Evolutionary conservation across 2,113 vertebrate genomes (phyloP), one percentile per base, ranked within the genome.

Genomic region (Dasyurus viverrinus): DNA sequence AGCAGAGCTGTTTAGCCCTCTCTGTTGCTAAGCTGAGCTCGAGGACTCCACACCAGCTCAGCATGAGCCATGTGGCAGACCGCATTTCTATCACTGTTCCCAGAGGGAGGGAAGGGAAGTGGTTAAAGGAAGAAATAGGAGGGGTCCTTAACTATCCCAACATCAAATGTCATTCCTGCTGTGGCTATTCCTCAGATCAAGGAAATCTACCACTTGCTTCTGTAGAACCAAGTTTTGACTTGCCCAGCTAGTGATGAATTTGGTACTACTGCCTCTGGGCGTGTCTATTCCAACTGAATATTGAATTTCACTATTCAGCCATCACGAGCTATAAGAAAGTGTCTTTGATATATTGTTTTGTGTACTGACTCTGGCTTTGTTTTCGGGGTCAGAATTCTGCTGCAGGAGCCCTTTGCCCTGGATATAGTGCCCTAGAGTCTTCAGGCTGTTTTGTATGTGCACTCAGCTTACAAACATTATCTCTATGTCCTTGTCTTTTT

Each of bases 31-130:
- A 91, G 95, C 97, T 94, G 55, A 97, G 97, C 96, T 93, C 92
- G 54, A 94, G 97, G 98, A 98, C 97, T 98, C 94, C 96, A 97
- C 97, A 98, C 97, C 96, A 97, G 96, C 91, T 96, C 94, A 96
- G 94, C 96, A 97, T 95, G 98, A 98, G 95, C 96, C 95, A 96
- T 97, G 97, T 96, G 94, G 96, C 96, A 96, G 94, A 90, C 95
- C 93, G 91, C 76, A 96, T 97, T 97, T 92, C 95, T 91, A 97
- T 98, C 97, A 97, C 94, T 97, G 92, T 76, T 96, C 92, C 95
- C 93, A 22, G 96, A 96, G 95, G 97, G 92, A 93, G 68, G 96
- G 94, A 92, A 93, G 93, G 97, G 93, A 96, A 93, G 95, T 96
- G 68, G 91, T 92, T 95, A 94, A 84, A 97, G 92, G 94, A 97